Base-by-base conservation (phyloP, 1,140 invertebrate genomes). In the Sitophilus oryzae region DNA sequence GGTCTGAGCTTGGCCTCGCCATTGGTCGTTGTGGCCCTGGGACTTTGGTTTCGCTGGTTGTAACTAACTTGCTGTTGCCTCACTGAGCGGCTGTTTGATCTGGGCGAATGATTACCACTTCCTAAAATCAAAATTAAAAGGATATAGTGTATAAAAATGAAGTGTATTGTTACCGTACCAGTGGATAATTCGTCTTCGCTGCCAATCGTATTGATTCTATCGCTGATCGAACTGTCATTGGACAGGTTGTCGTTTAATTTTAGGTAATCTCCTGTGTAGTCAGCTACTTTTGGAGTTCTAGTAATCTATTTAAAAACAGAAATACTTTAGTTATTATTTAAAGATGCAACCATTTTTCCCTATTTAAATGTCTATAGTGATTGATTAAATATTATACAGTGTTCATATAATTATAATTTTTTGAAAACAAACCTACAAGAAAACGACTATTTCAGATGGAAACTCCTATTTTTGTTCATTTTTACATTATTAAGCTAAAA, bases 1-100 rank as follows among this genome's bases (percentile, higher is more conserved):
- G 75, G 74, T 25, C 76, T 54, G n/a, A 78, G 58, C 56, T 75
- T 69, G 1, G 77, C 70, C 60, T 77, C 75, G 0, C 73, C 72
- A 48, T 77, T 70, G 71, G 48, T 77, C 5, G 5, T 71, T 23
- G 79, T 70, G 2, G 79, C 78, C 30, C 80, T 65, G 0, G 81
- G 81, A 64, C 81, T 82, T 53, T 82, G 79, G 66, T 82, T 83
- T 25, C 80, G 68, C 21, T 79, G 72, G 66, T 57, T 73, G 76
- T 6, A 77, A 75, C 43, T 75, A 58, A 64, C 72, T 46, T 57
- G 56, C 10, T 34, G 9, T 15, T 67, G 74, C 64, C 62, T 74
- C 63, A 56, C 73, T 72, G 55, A 62, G 71, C 34, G 74, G 61
- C 56, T 74, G 64, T 57, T 73, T 23, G 77, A 49, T 52, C 74